phyloP scores from a whole-genome alignment of 1,140 invertebrate genomes.

The Rhopalosiphum maidis region DNA sequence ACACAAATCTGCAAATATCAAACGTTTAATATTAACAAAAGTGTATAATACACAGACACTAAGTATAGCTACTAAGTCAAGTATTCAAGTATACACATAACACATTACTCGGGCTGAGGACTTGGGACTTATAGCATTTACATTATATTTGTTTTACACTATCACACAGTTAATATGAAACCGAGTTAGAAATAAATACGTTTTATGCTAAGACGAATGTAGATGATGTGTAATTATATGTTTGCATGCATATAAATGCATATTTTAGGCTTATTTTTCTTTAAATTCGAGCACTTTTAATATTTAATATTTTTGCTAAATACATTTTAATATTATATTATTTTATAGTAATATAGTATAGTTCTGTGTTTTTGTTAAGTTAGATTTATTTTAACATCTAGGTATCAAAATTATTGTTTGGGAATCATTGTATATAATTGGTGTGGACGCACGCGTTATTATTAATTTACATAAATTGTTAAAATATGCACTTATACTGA shows the following conservation, averaged over 20 bases:
- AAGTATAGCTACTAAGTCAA: neutral
- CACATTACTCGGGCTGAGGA: neutral
- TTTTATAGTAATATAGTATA: too few relatives aligned
- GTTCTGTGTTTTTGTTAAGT: too few relatives aligned
- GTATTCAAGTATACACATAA: neutral
- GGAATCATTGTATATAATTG: too few relatives aligned
- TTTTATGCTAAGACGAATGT: neutral
- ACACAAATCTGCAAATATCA: neutral
- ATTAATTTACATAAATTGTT: too few relatives aligned
- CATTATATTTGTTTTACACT: neutral
- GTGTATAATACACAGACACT: neutral
- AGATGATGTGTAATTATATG: too few relatives aligned
- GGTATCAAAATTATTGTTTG: too few relatives aligned
- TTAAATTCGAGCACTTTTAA: neutral
- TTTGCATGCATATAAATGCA: too few relatives aligned
- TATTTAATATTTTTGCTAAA: neutral
- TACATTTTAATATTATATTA: too few relatives aligned
- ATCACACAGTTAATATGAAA: neutral
- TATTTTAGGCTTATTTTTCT: neutral
- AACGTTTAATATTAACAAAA: neutral
- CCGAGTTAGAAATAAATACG: neutral
- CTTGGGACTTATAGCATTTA: neutral
- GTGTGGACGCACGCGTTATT: too few relatives aligned
- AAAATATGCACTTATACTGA: too few relatives aligned
- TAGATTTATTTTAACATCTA: too few relatives aligned